These are phyloP conservation scores for Euphonia xanthogaster DNA, from an alignment of 2,797 vertebrate genomes.

Conservation along the genomic window DNA sequence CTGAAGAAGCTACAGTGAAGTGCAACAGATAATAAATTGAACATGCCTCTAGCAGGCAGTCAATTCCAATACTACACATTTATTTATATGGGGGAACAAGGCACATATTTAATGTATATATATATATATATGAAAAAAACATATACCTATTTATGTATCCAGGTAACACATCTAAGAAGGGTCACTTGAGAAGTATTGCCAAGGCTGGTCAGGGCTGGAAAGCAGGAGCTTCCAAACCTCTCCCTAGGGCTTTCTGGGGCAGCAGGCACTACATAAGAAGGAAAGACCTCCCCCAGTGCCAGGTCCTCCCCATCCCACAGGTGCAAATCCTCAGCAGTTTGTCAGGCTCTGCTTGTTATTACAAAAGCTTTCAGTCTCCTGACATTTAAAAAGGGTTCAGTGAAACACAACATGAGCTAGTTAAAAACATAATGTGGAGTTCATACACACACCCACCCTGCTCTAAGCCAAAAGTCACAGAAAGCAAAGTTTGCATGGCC, in stretches of 20 bases:
- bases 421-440: neutral
- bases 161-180: neutral
- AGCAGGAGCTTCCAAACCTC: neutral
- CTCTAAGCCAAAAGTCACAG: neutral
- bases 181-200: neutral
- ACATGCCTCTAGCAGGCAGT: neutral
- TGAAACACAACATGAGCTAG: neutral
- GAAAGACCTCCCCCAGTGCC: neutral
- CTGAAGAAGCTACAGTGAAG: neutral
- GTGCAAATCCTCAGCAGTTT: neutral
- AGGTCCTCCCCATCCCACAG: neutral
- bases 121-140: neutral
- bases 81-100: neutral
- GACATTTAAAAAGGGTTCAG: neutral
- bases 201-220: neutral
- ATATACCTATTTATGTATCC: neutral
- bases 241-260: neutral
- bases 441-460: neutral
- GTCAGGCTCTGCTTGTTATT: neutral
- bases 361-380: neutral
- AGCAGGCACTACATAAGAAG: neutral
- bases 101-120: rapidly evolving
- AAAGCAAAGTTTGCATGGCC: neutral
- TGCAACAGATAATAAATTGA: neutral
- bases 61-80: neutral